Conservation (phyloP, 2,797 vertebrate genomes). For the Sarcophilus harrisii region DNA sequence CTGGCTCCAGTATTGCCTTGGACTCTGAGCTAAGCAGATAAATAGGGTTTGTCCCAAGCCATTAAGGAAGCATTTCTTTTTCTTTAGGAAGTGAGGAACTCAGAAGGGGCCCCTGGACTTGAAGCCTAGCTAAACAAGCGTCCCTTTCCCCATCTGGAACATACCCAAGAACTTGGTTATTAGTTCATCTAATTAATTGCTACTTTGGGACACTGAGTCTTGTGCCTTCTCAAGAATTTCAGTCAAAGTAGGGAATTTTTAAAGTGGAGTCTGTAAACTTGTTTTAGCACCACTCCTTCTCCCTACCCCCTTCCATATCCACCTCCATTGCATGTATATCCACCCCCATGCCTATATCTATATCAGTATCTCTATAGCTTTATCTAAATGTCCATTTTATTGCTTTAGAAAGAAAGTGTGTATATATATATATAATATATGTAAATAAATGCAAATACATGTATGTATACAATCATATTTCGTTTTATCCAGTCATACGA, state of each 20-base stretch:
- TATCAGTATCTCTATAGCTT: background rate
- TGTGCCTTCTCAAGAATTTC: background rate
- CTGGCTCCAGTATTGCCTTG: background rate
- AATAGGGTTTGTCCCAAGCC: constrained; percentile 27
- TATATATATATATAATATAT: background rate
- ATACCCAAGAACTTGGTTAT: background rate
- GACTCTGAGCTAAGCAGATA: constrained; percentile 60
- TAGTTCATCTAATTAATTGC: background rate
- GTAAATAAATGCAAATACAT: background rate
- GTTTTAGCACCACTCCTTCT: background rate
- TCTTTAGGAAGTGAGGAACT: constrained; percentile 61
- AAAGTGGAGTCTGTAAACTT: background rate
- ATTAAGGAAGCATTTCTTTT: background rate
- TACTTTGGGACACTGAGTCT: background rate
- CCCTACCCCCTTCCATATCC: background rate
- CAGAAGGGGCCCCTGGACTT: background rate
- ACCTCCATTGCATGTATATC: background rate
- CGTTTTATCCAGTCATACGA: background rate
- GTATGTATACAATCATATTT: background rate
- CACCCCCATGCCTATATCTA: background rate
- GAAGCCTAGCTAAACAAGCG: background rate
- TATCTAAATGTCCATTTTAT: background rate
- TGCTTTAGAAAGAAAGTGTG: background rate
- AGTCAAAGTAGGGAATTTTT: background rate
- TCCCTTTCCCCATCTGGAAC: background rate